Percentiles rank a stretch among this genome's conserved stretches.
phyloP scores from a whole-genome alignment of 2,797 vertebrate genomes.

The Adelosebastes latens region DNA sequence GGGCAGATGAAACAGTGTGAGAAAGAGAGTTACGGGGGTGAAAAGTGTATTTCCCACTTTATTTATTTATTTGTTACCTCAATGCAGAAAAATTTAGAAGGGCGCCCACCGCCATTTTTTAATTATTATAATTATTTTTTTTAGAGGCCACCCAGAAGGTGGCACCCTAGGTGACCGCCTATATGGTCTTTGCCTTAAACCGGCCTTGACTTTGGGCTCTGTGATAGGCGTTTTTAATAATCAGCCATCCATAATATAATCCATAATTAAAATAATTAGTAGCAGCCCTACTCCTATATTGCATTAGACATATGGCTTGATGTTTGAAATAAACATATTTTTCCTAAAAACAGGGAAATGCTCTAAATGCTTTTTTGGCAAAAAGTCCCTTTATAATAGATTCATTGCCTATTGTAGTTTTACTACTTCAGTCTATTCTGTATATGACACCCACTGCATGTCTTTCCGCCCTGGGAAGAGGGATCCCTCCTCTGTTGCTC shows the following conservation, averaged over 20 bases:
- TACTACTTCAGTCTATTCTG: neutral
- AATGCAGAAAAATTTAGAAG: no score
- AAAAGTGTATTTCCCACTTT: no score
- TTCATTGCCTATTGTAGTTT: neutral
- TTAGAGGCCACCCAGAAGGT: no score
- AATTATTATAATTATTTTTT: no score
- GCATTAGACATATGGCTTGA: neutral
- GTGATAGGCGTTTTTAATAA: neutral
- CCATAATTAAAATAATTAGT: neutral
- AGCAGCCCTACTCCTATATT: neutral
- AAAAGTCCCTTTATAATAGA: neutral
- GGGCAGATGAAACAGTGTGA: no score
- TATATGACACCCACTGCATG: neutral
- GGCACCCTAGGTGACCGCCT: no score
- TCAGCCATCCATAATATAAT: neutral
- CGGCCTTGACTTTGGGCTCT: neutral
- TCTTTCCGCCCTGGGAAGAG: neutral
- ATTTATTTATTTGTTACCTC: no score
- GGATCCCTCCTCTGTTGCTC: neutral
- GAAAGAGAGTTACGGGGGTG: no score
- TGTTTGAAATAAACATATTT: neutral
- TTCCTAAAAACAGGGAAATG: neutral
- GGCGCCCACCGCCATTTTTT: no score
- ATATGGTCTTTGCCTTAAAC: no score
- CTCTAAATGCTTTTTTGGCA: neutral